Evolutionary conservation across 2,113 vertebrate species (phyloP), one percentile per base, ranked within the genome.

Genomic region (Apodemus sylvaticus): DNA sequence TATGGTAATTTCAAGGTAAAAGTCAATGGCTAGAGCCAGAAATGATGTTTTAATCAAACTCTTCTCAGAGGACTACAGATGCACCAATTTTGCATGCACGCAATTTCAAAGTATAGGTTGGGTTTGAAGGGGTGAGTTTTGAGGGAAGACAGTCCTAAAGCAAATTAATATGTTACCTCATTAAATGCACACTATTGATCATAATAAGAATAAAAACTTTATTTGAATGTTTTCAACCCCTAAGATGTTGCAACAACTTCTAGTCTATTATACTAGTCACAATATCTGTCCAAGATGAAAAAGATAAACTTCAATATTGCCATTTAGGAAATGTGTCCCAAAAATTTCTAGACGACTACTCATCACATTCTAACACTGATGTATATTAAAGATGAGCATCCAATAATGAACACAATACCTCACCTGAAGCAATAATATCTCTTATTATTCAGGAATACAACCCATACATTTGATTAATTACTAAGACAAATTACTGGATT

Each of bases 271-370:
- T 10, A 76, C 24, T 91, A 74, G 64, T 90, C 83, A 82, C 71
- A 64, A 86, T 5, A 82, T 36, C 16, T 66, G 64, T 13, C 12
- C 12, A 78, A n/a, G n/a, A n/a, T 91, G 60, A 14, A 19, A 39
- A 91, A 87, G 24, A 34, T 12, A 91, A n/a, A 42, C 74, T 96
- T 90, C 90, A 68, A 71, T 78, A 89, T 83, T 86, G 11, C 6
- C 58, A 82, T 66, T 89, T 86, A 92, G 31, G 82, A 79, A 53
- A 64, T 31, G 8, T 39, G 92, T 45, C 58, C 48, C 62, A 83
- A 71, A 34, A 20, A 94, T 10, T n/a, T 92, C 48, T 86, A 60
- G 11, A 85, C 22, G 7, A 74, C 36, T 77, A 36, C 55, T 12
- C 5, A 88, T 62, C 45, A 87, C 16, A 94, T 88, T 93, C 39